Percentiles rank a stretch among this genome's conserved stretches.
phyloP scores from a whole-genome alignment of 2,113 vertebrate species.

The Malurus elegans region DNA sequence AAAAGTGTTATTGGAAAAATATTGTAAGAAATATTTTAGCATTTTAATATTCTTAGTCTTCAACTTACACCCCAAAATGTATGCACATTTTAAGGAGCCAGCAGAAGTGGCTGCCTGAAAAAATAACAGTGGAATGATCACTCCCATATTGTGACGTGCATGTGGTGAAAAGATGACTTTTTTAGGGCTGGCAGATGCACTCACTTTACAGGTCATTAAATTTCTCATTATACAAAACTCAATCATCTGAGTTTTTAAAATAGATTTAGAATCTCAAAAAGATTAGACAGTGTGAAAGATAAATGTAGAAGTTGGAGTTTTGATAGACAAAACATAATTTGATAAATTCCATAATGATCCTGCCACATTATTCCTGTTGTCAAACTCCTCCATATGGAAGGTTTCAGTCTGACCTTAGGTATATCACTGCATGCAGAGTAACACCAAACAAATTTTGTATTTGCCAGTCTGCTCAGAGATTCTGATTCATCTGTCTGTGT shows the following conservation, averaged over 20 bases:
- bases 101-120: not conserved
- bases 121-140: not conserved
- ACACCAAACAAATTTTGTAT: not conserved
- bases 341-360: not conserved
- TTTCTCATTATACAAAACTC: conserved; percentile 66
- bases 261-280: conserved; percentile 50
- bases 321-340: not conserved
- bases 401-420: not conserved
- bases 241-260: conserved; percentile 56
- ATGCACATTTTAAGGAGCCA: not conserved
- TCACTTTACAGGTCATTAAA: conserved; percentile 67
- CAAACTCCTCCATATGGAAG: not conserved
- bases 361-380: not conserved
- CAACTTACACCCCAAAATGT: not conserved
- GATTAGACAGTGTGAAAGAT: conserved; percentile 22
- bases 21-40: not conserved
- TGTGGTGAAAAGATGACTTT: not conserved
- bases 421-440: not conserved
- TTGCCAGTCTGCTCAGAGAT: not conserved
- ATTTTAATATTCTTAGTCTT: not conserved
- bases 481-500: not conserved
- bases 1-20: not conserved
- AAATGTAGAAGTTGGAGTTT: conserved; percentile 8
- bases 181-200: conserved; percentile 55
- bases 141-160: not conserved